Percentiles rank a stretch among this genome's conserved stretches.
Evolutionary conservation across 2,797 vertebrate genomes (phyloP).

Genomic region (Ptychobarbus kaznakovi): DNA sequence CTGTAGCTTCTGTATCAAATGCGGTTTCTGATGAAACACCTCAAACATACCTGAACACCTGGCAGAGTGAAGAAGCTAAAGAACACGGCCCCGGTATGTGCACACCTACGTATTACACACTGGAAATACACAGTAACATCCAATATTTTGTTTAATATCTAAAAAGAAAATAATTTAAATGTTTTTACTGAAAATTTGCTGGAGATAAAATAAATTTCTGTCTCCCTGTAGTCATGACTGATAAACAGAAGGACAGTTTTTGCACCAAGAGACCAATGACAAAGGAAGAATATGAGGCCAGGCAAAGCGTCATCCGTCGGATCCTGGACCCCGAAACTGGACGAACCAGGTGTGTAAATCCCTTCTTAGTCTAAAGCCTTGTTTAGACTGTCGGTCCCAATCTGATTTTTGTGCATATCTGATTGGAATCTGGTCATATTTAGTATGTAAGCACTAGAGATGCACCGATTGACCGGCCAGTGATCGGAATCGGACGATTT

Average conservation of each 20-base stretch:
- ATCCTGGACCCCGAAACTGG: slow-evolving; percentile 92
- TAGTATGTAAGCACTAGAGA: too few relatives aligned
- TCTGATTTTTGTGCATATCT: too few relatives aligned
- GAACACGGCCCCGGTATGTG: slow-evolving; percentile 86
- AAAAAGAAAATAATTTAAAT: not conserved
- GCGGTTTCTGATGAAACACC: slow-evolving; percentile 57
- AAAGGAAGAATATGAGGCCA: slow-evolving; percentile 94
- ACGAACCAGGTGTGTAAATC: slow-evolving; percentile 83
- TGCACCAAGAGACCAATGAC: slow-evolving; percentile 95
- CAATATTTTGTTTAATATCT: not conserved
- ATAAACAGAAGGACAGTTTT: slow-evolving; percentile 94
- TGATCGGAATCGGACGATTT: too few relatives aligned
- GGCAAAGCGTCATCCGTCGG: slow-evolving; percentile 91
- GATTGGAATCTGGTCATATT: too few relatives aligned
- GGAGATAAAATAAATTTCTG: not conserved
- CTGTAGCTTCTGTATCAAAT: slow-evolving; percentile 41
- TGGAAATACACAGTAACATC: not conserved
- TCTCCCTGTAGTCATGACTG: slow-evolving; percentile 85
- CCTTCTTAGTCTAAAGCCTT: not conserved
- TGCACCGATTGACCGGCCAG: too few relatives aligned
- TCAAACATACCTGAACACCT: slow-evolving; percentile 83
- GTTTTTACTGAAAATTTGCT: not conserved
- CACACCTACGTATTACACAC: not conserved
- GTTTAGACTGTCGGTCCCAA: too few relatives aligned
- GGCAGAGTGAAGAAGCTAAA: slow-evolving; percentile 81